phyloP scores from a whole-genome alignment of 2,888 invertebrate species.

The Drosophila hamatofila region DNA sequence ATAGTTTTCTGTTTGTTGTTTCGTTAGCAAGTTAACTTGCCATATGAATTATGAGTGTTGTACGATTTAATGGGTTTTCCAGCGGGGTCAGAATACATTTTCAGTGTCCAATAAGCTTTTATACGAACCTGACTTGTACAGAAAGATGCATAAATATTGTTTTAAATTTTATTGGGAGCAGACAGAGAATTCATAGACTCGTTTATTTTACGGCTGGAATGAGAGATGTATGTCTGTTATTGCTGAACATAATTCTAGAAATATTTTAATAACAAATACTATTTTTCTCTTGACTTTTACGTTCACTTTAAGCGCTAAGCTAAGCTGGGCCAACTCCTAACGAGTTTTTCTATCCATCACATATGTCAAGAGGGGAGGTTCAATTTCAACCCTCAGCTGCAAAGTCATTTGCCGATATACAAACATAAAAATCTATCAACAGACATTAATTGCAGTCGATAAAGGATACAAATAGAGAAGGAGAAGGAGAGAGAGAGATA shows the following conservation, averaged over 20 bases:
- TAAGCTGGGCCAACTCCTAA: constrained; percentile 1
- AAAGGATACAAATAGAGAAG: constrained; percentile 16
- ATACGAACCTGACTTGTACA: background rate
- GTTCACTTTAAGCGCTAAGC: background rate
- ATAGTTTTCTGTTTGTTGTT: constrained; percentile 32
- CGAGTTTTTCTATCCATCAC: constrained; percentile 23
- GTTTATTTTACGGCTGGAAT: background rate
- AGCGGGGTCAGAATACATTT: constrained; percentile 14
- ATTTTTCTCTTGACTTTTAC: background rate
- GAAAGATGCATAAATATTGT: background rate
- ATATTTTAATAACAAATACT: background rate
- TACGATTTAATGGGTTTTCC: constrained; percentile 33
- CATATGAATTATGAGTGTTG: constrained; percentile 54
- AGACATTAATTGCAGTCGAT: constrained; percentile 68
- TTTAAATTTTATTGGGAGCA: background rate
- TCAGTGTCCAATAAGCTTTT: background rate
- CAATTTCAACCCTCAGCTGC: constrained; percentile 51
- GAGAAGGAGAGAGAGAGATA: background rate
- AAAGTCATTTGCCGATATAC: constrained; percentile 65
- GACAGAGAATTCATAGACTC: background rate
- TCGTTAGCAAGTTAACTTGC: constrained; percentile 37
- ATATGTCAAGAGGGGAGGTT: constrained; percentile 13
- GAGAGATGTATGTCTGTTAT: background rate
- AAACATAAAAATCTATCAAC: constrained; percentile 81
- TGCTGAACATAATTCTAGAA: too few species aligned